phyloP scores from a whole-genome alignment of 2,113 vertebrate species.

The Heloderma charlesbogerti region DNA sequence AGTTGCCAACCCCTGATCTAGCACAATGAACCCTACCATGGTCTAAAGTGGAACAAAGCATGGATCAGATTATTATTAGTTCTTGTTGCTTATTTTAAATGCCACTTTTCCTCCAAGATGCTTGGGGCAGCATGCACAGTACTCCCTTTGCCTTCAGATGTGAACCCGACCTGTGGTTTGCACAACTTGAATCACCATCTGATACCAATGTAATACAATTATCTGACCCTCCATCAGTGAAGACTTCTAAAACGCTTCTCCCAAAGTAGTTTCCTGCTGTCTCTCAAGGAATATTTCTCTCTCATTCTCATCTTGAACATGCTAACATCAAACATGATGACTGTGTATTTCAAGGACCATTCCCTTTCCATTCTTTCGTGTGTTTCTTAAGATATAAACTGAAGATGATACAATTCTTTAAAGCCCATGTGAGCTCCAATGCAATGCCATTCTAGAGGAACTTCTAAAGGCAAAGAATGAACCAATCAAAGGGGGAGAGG shows the following conservation, averaged over 20 bases:
- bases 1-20: too few species aligned
- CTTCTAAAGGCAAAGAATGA: background rate
- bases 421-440: background rate
- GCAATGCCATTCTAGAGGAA: slow-evolving; percentile 35
- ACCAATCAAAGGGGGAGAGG: background rate
- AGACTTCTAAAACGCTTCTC: background rate
- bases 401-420: slow-evolving; percentile 39
- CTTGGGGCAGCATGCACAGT: too few species aligned
- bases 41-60: background rate
- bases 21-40: background rate
- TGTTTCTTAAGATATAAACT: background rate
- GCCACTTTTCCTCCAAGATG: too few species aligned
- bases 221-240: background rate
- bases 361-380: background rate
- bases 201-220: background rate
- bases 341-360: background rate
- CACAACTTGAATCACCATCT: background rate
- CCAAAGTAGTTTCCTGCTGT: background rate
- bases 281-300: background rate
- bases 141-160: background rate
- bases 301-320: background rate
- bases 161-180: background rate
- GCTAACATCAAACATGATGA: background rate
- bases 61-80: background rate
- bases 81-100: background rate